Evolutionary conservation across 2,888 invertebrate genomes (phyloP).

Genomic region (Dicyrtoma fusca): DNA sequence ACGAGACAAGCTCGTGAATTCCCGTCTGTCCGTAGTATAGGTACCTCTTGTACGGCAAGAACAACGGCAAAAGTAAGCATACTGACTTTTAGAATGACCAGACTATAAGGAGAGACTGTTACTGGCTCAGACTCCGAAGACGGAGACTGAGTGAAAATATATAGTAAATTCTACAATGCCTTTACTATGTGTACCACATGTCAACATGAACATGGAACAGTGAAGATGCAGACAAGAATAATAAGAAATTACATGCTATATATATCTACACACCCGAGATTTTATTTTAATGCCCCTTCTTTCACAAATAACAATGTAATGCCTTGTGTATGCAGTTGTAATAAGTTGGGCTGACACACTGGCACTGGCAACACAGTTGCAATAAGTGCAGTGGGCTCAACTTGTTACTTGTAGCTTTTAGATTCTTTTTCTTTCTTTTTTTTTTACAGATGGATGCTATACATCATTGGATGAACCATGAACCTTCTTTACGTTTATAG

Average conservation of each 20-base stretch:
- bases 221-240: conserved; percentile 17
- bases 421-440: conserved; percentile 7
- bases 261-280: background rate
- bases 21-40: no score
- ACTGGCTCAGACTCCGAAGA: background rate
- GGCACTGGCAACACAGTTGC: no score
- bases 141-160: conserved; percentile 3
- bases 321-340: background rate
- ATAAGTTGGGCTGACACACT: no score
- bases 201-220: background rate
- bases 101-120: no score
- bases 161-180: conserved; percentile 1
- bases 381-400: background rate
- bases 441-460: background rate
- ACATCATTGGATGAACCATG: background rate
- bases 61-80: no score
- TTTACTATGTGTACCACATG: background rate
- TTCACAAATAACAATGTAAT: conserved; percentile 13
- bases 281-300: conserved; percentile 21
- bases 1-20: no score
- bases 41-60: no score
- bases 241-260: conserved; percentile 29
- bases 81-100: no score
- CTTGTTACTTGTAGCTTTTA: conserved; percentile 1
- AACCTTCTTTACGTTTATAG: background rate